Percentiles rank a stretch among this genome's conserved stretches.
Conservation (phyloP, 2,797 vertebrate species). For the Melopsittacus undulatus region DNA sequence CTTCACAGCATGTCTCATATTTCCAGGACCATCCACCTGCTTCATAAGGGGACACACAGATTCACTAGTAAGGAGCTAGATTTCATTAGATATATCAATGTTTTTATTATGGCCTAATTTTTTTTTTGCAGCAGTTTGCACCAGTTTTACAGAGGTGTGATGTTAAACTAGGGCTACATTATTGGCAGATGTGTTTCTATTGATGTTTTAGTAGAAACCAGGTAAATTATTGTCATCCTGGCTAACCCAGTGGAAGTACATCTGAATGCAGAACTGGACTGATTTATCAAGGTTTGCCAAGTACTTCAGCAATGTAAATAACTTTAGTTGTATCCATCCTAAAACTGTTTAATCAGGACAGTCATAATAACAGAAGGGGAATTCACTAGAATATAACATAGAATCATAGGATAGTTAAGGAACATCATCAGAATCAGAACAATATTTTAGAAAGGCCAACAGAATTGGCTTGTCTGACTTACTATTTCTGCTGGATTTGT, state of each 20-base stretch:
- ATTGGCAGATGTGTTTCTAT: not conserved
- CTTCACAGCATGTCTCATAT: not conserved
- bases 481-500: not conserved
- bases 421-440: not conserved
- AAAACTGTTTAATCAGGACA: not conserved
- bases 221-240: not conserved
- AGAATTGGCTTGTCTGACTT: not conserved
- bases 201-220: not conserved
- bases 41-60: accelerated
- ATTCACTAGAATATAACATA: not conserved
- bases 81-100: not conserved
- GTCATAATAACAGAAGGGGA: not conserved
- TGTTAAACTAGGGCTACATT: not conserved
- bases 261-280: not conserved
- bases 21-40: not conserved
- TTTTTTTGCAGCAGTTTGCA: not conserved
- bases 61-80: not conserved
- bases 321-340: not conserved
- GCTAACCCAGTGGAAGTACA: not conserved
- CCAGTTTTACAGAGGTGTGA: not conserved
- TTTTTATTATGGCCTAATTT: not conserved
- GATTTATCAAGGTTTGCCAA: not conserved
- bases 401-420: too few relatives aligned
- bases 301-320: not conserved
- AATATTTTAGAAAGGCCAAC: not conserved